Base-by-base conservation (phyloP, 2,797 vertebrate genomes). In the Microcaecilia unicolor region DNA sequence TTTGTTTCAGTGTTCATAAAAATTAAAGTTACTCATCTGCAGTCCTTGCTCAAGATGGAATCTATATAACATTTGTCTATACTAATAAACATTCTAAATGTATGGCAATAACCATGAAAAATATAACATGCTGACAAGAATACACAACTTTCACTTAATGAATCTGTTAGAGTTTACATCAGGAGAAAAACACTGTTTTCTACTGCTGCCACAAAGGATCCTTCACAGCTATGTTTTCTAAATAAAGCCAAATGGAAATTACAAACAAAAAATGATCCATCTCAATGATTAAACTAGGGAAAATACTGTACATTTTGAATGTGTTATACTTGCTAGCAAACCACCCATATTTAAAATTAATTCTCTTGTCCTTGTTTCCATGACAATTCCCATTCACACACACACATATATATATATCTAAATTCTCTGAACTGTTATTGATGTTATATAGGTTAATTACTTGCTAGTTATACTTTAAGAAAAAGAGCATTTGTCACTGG, bases 281-380 rank as follows among this genome's bases (percentile, higher is more conserved):
- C 25, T 41, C 47, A 51, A 28, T 55, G 49, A 41, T 57, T 32
- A 51, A 53, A 58, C 41, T 7, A 37, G 32, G 47, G 60, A 64
- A 56, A 32, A 41, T 9, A 69, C 48, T 58, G 63, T 65, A 81
- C 64, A 72, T 61, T 68, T 63, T 70, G 67, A 71, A 67, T 10
- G 35, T 55, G 45, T 41, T 44, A 39, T 21, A 41, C 64, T 62
- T 48, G 55, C 43, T 3, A n/a, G n/a, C n/a, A n/a, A n/a, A n/a
- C n/a, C n/a, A n/a, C n/a, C n/a, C n/a, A n/a, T n/a, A n/a, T n/a
- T n/a, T n/a, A n/a, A n/a, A n/a, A n/a, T n/a, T n/a, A n/a, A n/a
- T n/a, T n/a, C n/a, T n/a, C n/a, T n/a, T n/a, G n/a, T n/a, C n/a
- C n/a, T n/a, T n/a, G n/a, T n/a, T n/a, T n/a, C n/a, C n/a, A n/a